Base-by-base conservation (phyloP, 2,888 invertebrate species). In the Rhagonycha fulva region DNA sequence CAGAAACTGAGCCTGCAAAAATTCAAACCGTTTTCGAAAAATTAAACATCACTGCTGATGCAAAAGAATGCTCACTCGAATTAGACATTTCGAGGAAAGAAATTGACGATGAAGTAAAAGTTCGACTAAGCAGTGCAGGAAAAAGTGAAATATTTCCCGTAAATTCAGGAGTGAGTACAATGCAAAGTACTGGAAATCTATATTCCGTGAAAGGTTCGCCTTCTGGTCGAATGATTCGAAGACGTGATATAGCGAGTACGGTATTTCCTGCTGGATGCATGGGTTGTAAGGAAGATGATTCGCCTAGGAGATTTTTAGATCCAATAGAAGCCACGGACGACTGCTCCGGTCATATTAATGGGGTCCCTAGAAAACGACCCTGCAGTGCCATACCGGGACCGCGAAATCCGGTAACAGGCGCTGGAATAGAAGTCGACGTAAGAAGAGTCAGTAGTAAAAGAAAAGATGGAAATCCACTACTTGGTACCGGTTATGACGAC, bases 401-500 rank as follows among this genome's bases (percentile, higher is more conserved):
- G 2, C 14, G 87, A 72, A 88, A 88, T 81, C 87, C 87, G 0
- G 67, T 88, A 14, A 87, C 87, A 5, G 88, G 87, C 0, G 82
- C 81, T 0, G 87, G 88, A 10, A 76, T 87, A 19, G 84, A 81
- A 61, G 85, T 84, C 5, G 83, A 86, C 71, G 83, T 84, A 84
- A 82, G 75, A 82, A 78, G 66, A 66, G 83, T 81, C 74, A 80
- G 79, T 23, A 7, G 74, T 72, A 14, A 71, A 76, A 68, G 77
- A 76, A 71, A 81, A 75, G 88, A 87, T 84, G 87, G 87, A 9
- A 88, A 88, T 80, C 87, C 87, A 12, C 74, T 88, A 10, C 77
- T 87, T 28, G 87, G 87, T 11, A 77, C 84, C 28, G 87, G 87
- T 9, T 88, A 88, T 75, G 77, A 78, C 23, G 30, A 62, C 19